A percentile compares a stretch with the other conserved stretches of the same genome.
Conservation (phyloP, 2,113 vertebrate genomes). For the Pontoporia blainvillei region DNA sequence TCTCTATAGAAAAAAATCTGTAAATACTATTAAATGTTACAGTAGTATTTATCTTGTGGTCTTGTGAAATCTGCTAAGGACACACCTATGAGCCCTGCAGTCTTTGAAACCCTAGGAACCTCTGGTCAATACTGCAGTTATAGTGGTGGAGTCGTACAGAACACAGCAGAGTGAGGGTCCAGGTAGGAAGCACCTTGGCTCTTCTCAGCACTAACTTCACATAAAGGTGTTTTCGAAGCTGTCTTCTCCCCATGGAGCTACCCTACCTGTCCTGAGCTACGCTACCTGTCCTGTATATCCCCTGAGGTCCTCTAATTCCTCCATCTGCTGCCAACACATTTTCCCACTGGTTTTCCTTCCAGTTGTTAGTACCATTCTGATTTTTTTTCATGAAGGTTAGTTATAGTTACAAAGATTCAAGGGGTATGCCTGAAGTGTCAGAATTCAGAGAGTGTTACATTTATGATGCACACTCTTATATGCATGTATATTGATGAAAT, state of each 20-base stretch:
- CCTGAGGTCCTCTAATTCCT: neutral
- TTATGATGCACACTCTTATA: neutral
- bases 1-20: neutral
- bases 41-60: neutral
- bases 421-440: neutral
- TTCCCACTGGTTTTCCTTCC: neutral
- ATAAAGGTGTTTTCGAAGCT: neutral
- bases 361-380: neutral
- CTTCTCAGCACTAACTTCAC: neutral
- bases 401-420: neutral
- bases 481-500: neutral
- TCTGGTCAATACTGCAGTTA: fast-evolving
- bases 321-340: neutral
- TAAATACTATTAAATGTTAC: neutral
- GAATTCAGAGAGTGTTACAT: neutral
- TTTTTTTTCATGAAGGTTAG: neutral
- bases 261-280: neutral
- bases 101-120: fast-evolving
- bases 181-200: fast-evolving
- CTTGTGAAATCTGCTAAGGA: neutral
- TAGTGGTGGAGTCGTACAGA: neutral
- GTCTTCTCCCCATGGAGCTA: neutral
- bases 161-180: fast-evolving
- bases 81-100: fast-evolving
- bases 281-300: neutral